phyloP scores from a whole-genome alignment of 2,888 invertebrate genomes.

The Andrena trimmerana region DNA sequence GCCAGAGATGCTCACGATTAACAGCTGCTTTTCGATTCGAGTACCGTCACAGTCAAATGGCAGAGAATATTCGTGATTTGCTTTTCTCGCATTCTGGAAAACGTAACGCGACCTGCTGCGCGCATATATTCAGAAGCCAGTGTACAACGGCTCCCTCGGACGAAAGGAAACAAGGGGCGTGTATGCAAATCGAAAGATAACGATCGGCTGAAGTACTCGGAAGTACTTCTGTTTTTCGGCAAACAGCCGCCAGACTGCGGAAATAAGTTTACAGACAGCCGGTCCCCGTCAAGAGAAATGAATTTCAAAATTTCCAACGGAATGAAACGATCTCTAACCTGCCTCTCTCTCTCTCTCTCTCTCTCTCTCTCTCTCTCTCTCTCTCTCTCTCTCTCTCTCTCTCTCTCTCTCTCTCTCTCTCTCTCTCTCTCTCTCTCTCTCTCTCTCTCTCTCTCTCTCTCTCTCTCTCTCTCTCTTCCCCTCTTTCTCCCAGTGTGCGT shows the following conservation, averaged over 20 bases:
- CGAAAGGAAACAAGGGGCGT: not conserved
- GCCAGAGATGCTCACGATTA: not conserved
- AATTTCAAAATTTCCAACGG: slow-evolving; percentile 64
- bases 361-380: not conserved
- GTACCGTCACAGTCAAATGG: not conserved
- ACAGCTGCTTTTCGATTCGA: not conserved
- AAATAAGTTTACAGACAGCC: slow-evolving; percentile 40
- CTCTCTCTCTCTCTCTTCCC: not conserved
- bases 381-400: no score
- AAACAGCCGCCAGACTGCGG: slow-evolving; percentile 30
- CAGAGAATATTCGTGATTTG: no score
- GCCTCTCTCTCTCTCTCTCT: not conserved
- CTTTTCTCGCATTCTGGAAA: no score
- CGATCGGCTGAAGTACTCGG: not conserved
- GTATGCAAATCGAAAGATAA: slow-evolving; percentile 18
- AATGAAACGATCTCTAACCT: slow-evolving; percentile 51
- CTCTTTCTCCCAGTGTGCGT: not conserved
- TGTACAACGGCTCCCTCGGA: not conserved
- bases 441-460: no score
- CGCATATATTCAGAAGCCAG: not conserved
- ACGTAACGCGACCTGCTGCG: no score
- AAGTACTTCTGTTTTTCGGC: slow-evolving; percentile 33
- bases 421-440: not conserved
- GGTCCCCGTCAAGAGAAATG: slow-evolving; percentile 43
- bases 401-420: not conserved